Base-by-base conservation (phyloP, 1,140 invertebrate genomes). In the Bombus soroeensis region DNA sequence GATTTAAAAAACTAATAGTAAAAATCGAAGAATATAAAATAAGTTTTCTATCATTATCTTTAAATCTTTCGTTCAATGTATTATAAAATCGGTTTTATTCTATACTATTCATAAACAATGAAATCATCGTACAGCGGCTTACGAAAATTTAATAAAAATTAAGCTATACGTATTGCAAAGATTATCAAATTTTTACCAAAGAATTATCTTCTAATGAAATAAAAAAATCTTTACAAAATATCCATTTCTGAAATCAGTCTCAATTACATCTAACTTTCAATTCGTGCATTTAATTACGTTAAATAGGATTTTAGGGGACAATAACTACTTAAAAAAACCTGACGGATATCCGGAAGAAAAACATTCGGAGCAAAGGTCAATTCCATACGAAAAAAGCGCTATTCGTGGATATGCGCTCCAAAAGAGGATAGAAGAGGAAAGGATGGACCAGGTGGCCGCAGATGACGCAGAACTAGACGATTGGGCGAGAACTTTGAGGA, bases 361-460 rank as follows among this genome's bases (percentile, higher is more conserved):
- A 32, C 39, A 72, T n/a, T 18, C 32, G 3, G 25, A 39, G 68
- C 32, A 62, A 66, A 72, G 53, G 71, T 75, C 71, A 43, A 82
- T 74, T 75, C 28, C 37, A n/a, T 5, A n/a, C 18, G 25, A n/a
- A 28, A 66, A 83, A 87, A 77, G 39, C 66, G 28, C 5, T 62
- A 57, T 64, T 57, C 43, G 64, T 85, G 47, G 47, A 78, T 37
- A 39, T 18, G 22, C 15, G 32, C 8, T 32, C 18, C 25, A n/a
- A 18, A 53, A 47, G 43, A 70, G 68, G 71, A 80, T 34, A 39
- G 68, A 71, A 83, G 77, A 72, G 62, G 81, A 76, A 90, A 90
- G 89, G 87, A 81, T 84, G 86, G 71, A 53, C 92, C 92, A 93
- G 92, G 91, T 93, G 92, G 90, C 76, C 72, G 47, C 91, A 91